Evolutionary conservation across 2,797 vertebrate species (phyloP).

Genomic region (Ceyx erithaca): DNA sequence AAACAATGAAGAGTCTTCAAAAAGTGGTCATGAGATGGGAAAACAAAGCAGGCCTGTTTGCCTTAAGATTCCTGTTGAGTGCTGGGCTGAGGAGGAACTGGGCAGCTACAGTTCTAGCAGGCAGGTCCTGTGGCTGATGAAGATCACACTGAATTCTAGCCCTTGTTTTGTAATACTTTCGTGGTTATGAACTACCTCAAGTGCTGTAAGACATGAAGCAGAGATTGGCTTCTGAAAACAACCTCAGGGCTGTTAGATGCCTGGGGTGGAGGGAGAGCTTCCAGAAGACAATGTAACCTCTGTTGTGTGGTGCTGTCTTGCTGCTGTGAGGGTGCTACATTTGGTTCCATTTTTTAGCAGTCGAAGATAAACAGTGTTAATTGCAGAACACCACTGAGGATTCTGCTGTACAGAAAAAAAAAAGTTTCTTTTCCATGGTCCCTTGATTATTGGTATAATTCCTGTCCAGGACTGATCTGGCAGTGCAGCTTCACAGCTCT

Average conservation of each 20-base stretch:
- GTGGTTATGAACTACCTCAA: neutral
- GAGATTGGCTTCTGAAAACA: neutral
- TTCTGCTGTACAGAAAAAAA: neutral
- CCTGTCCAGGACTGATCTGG: neutral
- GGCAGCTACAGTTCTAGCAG: neutral
- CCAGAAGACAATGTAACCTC: neutral
- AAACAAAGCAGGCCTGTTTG: neutral
- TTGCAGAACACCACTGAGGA: neutral
- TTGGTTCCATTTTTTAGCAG: neutral
- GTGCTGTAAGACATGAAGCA: neutral
- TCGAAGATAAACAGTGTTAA: neutral
- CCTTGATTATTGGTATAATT: neutral
- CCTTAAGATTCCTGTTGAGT: neutral
- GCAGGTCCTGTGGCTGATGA: neutral
- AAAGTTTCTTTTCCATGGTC: neutral
- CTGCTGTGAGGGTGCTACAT: rapidly evolving
- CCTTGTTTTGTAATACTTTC: neutral
- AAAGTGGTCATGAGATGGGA: neutral
- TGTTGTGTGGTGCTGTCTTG: neutral
- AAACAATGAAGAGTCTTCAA: neutral
- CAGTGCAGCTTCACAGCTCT: neutral
- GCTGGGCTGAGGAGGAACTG: neutral
- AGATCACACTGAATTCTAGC: neutral
- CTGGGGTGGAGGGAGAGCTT: neutral
- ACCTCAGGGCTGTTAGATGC: rapidly evolving